These are phyloP conservation scores for Pemphigus obesinymphae DNA, from an alignment of 1,140 invertebrate species.

Conservation along the genomic window DNA sequence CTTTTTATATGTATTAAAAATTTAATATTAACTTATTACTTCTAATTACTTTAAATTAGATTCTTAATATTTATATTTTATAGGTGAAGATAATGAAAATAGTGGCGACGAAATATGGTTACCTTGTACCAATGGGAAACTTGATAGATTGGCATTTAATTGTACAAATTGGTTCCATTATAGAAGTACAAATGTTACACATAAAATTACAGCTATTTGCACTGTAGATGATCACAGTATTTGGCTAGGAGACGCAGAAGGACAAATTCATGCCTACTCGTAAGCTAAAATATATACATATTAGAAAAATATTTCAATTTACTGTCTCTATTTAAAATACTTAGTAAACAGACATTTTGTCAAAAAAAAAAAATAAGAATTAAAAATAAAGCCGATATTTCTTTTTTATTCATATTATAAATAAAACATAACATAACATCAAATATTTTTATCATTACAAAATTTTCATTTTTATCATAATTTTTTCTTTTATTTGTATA, in stretches of 20 bases:
- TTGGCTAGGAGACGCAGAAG: constrained; percentile 81
- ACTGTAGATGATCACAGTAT: constrained; percentile 52
- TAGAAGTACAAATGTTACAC: constrained; percentile 42
- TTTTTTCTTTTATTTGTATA: too few species aligned
- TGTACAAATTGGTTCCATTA: constrained; percentile 47
- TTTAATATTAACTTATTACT: background rate
- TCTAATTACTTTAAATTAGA: background rate
- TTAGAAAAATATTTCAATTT: too few species aligned
- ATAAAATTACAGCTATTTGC: constrained; percentile 46
- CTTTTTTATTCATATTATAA: too few species aligned
- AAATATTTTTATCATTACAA: too few species aligned
- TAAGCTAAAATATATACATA: too few species aligned
- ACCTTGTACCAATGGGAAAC: constrained; percentile 45
- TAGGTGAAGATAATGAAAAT: constrained; percentile 37
- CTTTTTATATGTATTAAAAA: background rate
- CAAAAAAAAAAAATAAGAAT: too few species aligned
- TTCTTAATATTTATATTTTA: background rate
- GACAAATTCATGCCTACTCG: constrained; percentile 74
- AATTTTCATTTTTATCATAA: too few species aligned
- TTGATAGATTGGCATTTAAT: constrained; percentile 47
- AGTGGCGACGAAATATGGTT: constrained; percentile 46
- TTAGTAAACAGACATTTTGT: too few species aligned
- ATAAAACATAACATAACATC: too few species aligned
- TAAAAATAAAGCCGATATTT: too few species aligned
- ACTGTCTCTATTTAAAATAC: too few species aligned